Percentiles rank a stretch among this genome's conserved stretches.
These are phyloP conservation scores for Centruroides vittatus DNA, from an alignment of 1,140 invertebrate genomes.

Conservation along the genomic window DNA sequence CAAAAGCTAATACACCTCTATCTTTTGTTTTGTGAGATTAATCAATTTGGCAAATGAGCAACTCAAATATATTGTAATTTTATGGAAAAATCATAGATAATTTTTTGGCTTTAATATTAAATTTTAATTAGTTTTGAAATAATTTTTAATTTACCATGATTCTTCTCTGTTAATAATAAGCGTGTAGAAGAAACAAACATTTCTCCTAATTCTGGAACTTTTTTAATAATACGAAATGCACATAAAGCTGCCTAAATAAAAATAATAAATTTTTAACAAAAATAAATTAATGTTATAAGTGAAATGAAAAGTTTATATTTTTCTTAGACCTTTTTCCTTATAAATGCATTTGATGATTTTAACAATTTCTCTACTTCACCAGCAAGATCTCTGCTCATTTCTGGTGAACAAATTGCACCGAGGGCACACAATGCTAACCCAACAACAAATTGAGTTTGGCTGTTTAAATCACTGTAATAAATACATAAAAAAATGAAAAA, in stretches of 20 bases:
- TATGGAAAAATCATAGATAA: too few relatives aligned
- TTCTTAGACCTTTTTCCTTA: conserved; percentile 49
- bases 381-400: conserved; percentile 96
- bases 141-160: conserved; percentile 57
- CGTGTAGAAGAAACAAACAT: conserved; percentile 94
- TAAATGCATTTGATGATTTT: conserved; percentile 96
- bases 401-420: conserved; percentile 94
- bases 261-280: neutral
- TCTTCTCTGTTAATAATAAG: conserved; percentile 92
- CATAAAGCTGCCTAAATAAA: conserved; percentile 62
- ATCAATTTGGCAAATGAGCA: too few relatives aligned
- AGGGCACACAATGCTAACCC: conserved; percentile 92
- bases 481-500: conserved; percentile 24
- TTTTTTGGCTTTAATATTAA: too few relatives aligned
- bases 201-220: conserved; percentile 98
- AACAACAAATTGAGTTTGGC: conserved; percentile 93
- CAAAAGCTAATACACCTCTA: too few relatives aligned
- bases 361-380: conserved; percentile 92
- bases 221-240: conserved; percentile 87
- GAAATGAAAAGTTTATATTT: neutral
- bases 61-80: too few relatives aligned
- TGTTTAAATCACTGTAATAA: conserved; percentile 60
- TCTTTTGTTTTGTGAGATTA: too few relatives aligned
- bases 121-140: too few relatives aligned
- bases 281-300: neutral